phyloP scores from a whole-genome alignment of 2,888 invertebrate genomes.

The Andrena bicolor region DNA sequence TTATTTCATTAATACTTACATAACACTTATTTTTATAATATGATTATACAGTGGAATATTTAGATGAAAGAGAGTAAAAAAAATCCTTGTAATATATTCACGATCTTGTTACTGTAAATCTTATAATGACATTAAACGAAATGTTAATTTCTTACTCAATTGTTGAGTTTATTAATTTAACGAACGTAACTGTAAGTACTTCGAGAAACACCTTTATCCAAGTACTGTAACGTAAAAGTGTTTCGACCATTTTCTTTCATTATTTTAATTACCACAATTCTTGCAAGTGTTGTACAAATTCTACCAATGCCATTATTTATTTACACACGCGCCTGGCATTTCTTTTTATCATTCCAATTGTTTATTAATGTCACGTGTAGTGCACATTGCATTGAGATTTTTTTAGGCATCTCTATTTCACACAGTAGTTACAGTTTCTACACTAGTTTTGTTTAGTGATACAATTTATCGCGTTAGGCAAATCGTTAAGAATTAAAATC shows the following conservation, averaged over 20 bases:
- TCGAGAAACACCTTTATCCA: constrained; percentile 24
- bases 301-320: neutral
- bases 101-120: constrained; percentile 54
- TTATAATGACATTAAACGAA: constrained; percentile 50
- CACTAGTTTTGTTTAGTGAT: neutral
- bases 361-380: too few relatives aligned
- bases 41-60: constrained; percentile 36
- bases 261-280: constrained; percentile 1
- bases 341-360: neutral
- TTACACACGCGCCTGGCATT: neutral
- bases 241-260: constrained; percentile 2
- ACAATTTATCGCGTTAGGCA: neutral
- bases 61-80: constrained; percentile 36
- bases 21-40: constrained; percentile 48
- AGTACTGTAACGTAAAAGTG: neutral
- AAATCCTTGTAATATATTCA: constrained; percentile 52
- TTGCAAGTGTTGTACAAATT: constrained; percentile 2
- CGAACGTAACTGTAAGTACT: constrained; percentile 23
- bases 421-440: neutral
- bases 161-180: constrained; percentile 51
- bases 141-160: constrained; percentile 51
- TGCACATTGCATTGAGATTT: neutral
- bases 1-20: constrained; percentile 46
- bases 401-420: neutral
- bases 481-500: neutral